phyloP scores from a whole-genome alignment of 2,113 vertebrate genomes.

The Bos javanicus region DNA sequence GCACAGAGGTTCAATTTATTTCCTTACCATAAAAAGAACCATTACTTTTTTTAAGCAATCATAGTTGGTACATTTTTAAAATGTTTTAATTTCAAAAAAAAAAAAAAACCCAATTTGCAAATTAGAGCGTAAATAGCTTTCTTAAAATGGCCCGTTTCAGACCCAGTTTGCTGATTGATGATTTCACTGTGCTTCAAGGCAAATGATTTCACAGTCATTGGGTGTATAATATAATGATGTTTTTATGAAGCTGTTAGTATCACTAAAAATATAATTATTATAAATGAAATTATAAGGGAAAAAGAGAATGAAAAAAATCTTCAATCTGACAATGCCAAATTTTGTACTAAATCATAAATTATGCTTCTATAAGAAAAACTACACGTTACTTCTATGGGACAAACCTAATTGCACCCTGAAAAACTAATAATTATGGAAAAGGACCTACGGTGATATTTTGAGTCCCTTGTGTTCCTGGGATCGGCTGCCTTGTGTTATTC shows the following conservation, averaged over 20 bases:
- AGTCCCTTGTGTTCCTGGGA: not conserved
- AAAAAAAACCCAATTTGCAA: slow-evolving; percentile 66
- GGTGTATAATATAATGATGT: slow-evolving; percentile 16
- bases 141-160: slow-evolving; percentile 70
- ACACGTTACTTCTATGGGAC: not conserved
- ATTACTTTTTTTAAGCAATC: slow-evolving; percentile 72
- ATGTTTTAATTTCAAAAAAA: slow-evolving; percentile 76
- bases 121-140: slow-evolving; percentile 76
- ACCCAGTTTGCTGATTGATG: slow-evolving; percentile 66
- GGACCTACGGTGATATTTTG: not conserved
- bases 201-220: slow-evolving; percentile 51
- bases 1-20: slow-evolving; percentile 72
- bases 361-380: slow-evolving; percentile 38
- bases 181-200: not conserved
- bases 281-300: slow-evolving; percentile 50
- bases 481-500: not conserved
- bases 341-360: slow-evolving; percentile 15
- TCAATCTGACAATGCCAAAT: not conserved
- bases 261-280: slow-evolving; percentile 48
- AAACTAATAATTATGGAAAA: not conserved
- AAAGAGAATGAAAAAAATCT: not conserved
- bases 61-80: slow-evolving; percentile 69
- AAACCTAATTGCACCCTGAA: slow-evolving; percentile 1
- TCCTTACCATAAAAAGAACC: slow-evolving; percentile 66
- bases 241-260: slow-evolving; percentile 23